Evolutionary conservation across 1,140 invertebrate genomes (phyloP).

Genomic region (Achatina immaculata): DNA sequence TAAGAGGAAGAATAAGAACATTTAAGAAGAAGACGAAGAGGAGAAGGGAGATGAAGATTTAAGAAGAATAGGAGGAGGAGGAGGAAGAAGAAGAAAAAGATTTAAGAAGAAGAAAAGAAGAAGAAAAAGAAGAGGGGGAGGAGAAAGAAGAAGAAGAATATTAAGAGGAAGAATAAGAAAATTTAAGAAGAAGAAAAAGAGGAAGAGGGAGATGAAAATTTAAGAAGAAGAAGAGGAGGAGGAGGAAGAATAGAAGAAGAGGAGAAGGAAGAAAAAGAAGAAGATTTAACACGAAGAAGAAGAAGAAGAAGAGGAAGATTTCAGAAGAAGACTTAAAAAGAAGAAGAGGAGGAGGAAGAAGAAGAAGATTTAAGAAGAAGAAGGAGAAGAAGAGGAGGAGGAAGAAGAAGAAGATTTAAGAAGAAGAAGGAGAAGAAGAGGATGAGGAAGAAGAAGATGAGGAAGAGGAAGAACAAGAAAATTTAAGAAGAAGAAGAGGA

Average conservation of each 20-base stretch:
- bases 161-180: too few species aligned
- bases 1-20: too few species aligned
- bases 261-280: not conserved
- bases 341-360: not conserved
- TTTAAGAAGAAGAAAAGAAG: not conserved
- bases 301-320: not conserved
- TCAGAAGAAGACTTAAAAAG: too few species aligned
- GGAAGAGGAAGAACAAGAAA: too few species aligned
- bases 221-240: not conserved
- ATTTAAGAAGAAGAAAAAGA: not conserved
- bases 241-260: too few species aligned
- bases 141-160: too few species aligned
- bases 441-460: too few species aligned
- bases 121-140: not conserved
- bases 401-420: too few species aligned
- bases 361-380: not conserved
- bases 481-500: too few species aligned
- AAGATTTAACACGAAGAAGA: not conserved
- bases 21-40: not conserved
- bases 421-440: too few species aligned
- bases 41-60: too few species aligned
- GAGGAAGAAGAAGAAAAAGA: constrained; percentile 8
- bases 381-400: not conserved
- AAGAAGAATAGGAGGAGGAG: not conserved
- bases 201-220: not conserved